A percentile compares a stretch with the other conserved stretches of the same genome.
Evolutionary conservation across 92 coral and sea anemone species (phyloP).

Genomic region (Muricea muricata): DNA sequence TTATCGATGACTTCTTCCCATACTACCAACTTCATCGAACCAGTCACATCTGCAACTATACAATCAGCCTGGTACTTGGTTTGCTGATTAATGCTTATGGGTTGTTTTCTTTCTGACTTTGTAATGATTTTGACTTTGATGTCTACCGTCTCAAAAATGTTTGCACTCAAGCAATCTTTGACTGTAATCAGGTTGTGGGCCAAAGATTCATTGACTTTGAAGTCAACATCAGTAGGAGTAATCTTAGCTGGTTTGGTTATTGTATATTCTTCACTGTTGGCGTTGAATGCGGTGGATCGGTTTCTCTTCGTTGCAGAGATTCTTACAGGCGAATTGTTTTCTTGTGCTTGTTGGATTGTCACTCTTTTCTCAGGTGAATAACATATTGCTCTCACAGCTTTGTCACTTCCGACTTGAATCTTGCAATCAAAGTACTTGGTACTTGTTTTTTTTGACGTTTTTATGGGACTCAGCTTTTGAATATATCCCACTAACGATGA

Average conservation of each 20-base stretch:
- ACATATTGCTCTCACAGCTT: constrained; percentile 70
- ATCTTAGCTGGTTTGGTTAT: constrained; percentile 10
- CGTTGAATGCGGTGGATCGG: constrained; percentile 34
- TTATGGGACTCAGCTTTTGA: too few relatives aligned
- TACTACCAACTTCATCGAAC: constrained; percentile 40
- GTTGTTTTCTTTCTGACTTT: constrained; percentile 48
- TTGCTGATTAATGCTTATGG: constrained; percentile 37
- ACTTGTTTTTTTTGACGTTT: neutral
- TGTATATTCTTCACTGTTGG: too few relatives aligned
- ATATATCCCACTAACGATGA: too few relatives aligned
- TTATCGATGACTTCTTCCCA: constrained; percentile 54
- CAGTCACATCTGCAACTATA: constrained; percentile 50
- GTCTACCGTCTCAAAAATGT: constrained; percentile 45
- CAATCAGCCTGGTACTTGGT: constrained; percentile 47
- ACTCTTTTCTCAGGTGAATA: constrained; percentile 73
- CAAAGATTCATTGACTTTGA: constrained; percentile 52
- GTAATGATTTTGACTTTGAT: constrained; percentile 43
- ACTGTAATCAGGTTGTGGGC: constrained; percentile 33
- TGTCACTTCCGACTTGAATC: constrained; percentile 64
- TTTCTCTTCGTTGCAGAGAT: constrained; percentile 62
- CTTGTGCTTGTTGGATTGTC: constrained; percentile 67
- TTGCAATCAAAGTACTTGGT: constrained; percentile 62
- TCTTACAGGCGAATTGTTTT: constrained; percentile 69
- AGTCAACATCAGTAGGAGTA: constrained; percentile 36
- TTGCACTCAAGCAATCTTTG: constrained; percentile 45